phyloP scores from a whole-genome alignment of 1,140 invertebrate species.

The Drosophila melanica region DNA sequence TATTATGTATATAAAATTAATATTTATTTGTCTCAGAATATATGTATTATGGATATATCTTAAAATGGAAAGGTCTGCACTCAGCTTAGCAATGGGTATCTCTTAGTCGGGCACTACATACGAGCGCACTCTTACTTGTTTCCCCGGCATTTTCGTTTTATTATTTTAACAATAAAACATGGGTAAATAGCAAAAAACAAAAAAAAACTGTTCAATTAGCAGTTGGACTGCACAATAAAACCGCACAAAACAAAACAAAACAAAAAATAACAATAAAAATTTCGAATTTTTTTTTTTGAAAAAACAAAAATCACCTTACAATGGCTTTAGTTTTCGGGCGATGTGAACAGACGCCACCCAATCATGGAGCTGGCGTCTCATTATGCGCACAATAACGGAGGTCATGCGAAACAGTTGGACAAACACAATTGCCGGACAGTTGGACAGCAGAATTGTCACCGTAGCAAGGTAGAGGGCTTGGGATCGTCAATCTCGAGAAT shows the following conservation, averaged over 20 bases:
- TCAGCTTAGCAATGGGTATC: neutral
- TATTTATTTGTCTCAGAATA: no score
- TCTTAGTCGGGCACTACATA: no score
- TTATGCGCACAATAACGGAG: constrained; percentile 35
- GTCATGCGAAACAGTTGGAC: constrained; percentile 63
- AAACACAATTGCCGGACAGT: constrained; percentile 44
- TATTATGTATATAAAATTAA: no score
- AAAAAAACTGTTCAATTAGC: constrained; percentile 66
- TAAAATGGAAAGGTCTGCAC: no score
- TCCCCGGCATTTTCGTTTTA: constrained; percentile 24
- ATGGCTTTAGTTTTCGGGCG: constrained; percentile 5
- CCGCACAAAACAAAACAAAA: neutral
- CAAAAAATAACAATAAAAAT: constrained; percentile 21
- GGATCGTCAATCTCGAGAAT: no score
- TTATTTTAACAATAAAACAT: constrained; percentile 66
- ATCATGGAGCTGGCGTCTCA: constrained; percentile 39
- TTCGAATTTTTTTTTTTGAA: neutral
- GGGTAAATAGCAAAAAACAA: constrained; percentile 48
- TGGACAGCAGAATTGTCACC: neutral
- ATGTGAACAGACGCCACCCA: constrained; percentile 22
- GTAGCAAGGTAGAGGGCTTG: no score
- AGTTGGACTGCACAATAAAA: constrained; percentile 34
- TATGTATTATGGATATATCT: no score
- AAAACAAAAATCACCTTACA: constrained; percentile 28
- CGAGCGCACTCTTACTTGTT: neutral